Percentiles rank a stretch among this genome's conserved stretches.
Conservation (phyloP, 2,797 vertebrate genomes). For the Cynopterus sphinx region DNA sequence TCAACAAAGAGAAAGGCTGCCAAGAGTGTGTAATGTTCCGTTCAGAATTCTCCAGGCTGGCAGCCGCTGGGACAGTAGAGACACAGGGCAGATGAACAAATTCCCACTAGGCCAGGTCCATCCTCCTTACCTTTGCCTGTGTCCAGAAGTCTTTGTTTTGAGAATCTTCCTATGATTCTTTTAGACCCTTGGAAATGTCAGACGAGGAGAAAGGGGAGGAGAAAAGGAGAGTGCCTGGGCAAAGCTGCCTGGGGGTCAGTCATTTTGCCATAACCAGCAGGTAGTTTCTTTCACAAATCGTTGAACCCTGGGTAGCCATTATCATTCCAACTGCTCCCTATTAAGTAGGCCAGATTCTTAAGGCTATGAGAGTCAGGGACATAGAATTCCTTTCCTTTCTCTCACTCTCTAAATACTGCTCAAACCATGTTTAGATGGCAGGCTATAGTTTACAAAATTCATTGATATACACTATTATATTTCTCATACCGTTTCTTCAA, state of each 20-base stretch:
- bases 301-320: constrained; percentile 47
- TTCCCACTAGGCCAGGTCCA: not conserved
- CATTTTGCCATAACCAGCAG: constrained; percentile 67
- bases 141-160: not conserved
- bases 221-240: not conserved
- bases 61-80: not conserved
- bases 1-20: constrained; percentile 68
- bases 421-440: not conserved
- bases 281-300: constrained; percentile 55
- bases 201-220: not conserved
- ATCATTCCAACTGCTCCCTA: constrained; percentile 40
- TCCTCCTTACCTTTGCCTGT: not conserved
- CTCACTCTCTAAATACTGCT: not conserved
- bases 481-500: constrained; percentile 1
- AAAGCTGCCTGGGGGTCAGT: constrained; percentile 48
- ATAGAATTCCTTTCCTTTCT: not conserved
- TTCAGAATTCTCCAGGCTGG: constrained; percentile 1
- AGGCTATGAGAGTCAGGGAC: not conserved
- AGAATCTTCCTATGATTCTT: not conserved
- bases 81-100: not conserved
- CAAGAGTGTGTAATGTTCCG: not conserved
- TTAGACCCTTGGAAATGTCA: not conserved
- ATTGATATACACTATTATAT: not conserved
- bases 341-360: not conserved
- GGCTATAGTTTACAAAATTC: not conserved